Percentiles rank a stretch among this genome's conserved stretches.
These are phyloP conservation scores for Apus apus DNA, from an alignment of 2,113 vertebrate genomes.

Conservation along the genomic window DNA sequence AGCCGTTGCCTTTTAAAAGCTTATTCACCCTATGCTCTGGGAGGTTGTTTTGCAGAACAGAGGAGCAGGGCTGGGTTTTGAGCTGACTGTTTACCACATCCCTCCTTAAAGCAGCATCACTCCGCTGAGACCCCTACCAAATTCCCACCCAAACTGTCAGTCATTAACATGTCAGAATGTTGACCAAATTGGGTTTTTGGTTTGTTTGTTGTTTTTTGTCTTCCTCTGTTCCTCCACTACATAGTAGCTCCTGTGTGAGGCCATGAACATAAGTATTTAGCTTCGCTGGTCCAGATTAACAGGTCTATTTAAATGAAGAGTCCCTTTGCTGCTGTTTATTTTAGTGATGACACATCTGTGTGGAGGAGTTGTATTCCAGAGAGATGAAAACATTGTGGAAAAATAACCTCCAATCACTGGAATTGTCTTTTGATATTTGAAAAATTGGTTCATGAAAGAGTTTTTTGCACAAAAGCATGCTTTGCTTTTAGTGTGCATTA, in stretches of 20 bases:
- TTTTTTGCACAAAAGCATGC: not conserved
- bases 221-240: not conserved
- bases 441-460: not conserved
- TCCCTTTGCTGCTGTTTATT: not conserved
- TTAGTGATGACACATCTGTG: not conserved
- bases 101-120: not conserved
- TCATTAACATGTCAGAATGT: not conserved
- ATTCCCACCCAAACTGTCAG: not conserved
- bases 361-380: not conserved
- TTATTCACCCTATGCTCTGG: not conserved
- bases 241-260: not conserved
- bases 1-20: not conserved
- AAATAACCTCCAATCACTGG: not conserved
- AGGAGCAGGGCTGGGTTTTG: not conserved
- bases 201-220: not conserved
- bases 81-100: rapidly evolving
- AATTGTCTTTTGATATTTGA: not conserved
- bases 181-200: not conserved
- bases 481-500: not conserved
- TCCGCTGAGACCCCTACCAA: not conserved
- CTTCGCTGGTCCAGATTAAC: not conserved
- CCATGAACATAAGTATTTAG: not conserved
- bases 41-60: not conserved
- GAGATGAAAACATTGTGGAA: not conserved
- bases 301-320: not conserved